These are phyloP conservation scores for Protobothrops flavoviridis DNA, from an alignment of 2,113 vertebrate species.

Conservation along the genomic window DNA sequence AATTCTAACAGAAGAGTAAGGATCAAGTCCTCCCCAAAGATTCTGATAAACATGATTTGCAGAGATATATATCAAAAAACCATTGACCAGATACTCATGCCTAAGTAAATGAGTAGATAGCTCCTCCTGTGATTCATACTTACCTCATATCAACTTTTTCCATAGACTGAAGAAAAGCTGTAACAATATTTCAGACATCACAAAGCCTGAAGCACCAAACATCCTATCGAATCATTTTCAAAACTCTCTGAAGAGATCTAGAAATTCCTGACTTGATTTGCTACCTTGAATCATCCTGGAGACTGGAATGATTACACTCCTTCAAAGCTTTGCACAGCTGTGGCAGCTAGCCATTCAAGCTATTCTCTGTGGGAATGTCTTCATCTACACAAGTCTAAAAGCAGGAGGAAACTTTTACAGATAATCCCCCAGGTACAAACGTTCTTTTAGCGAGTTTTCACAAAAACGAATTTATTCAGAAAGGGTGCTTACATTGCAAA, in stretches of 20 bases:
- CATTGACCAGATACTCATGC: neutral
- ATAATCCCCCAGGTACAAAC: too few species aligned
- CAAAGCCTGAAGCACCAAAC: neutral
- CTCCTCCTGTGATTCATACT: neutral
- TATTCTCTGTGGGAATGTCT: neutral
- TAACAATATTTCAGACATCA: neutral
- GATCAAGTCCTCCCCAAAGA: neutral
- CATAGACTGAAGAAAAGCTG: neutral
- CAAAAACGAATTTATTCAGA: too few species aligned
- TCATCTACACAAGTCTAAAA: neutral
- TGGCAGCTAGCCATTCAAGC: neutral
- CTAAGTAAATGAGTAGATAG: neutral
- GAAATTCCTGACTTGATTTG: neutral
- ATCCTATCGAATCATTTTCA: neutral
- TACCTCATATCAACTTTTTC: neutral
- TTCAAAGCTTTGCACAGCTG: neutral
- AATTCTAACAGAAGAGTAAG: neutral
- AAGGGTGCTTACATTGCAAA: too few species aligned
- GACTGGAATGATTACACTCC: neutral
- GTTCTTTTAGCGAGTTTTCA: too few species aligned
- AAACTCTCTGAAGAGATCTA: neutral
- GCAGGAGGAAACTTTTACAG: neutral
- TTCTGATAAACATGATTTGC: neutral
- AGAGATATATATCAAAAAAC: neutral
- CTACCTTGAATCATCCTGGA: neutral